Conservation (phyloP, 1,140 invertebrate genomes). For the Drosophila punjabiensis region DNA sequence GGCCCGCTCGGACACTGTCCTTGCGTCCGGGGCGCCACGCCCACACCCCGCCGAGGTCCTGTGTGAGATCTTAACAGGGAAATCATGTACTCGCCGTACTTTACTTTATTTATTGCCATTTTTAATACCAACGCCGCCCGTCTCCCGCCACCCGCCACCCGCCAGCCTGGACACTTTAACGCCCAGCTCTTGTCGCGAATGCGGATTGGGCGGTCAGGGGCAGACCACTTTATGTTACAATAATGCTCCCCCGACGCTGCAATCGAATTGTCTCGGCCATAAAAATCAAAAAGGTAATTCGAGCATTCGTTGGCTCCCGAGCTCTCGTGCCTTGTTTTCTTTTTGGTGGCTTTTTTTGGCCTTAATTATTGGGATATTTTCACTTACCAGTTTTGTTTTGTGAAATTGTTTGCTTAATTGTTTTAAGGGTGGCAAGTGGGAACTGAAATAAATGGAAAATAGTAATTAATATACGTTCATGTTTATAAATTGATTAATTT, state of each 20-base stretch:
- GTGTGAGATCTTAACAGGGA: constrained; percentile 83
- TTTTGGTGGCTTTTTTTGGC: neutral
- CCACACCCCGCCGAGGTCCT: constrained; percentile 44
- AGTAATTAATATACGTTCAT: neutral
- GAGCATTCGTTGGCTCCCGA: constrained; percentile 6
- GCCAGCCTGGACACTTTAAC: constrained; percentile 77
- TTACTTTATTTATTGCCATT: constrained; percentile 85
- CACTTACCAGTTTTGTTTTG: constrained; percentile 37
- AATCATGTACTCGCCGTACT: constrained; percentile 85
- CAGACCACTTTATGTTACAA: constrained; percentile 81
- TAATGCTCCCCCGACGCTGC: constrained; percentile 78
- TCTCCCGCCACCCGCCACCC: constrained; percentile 38
- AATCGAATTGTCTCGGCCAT: constrained; percentile 84
- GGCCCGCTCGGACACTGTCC: constrained; percentile 85
- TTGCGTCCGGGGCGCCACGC: constrained; percentile 55
- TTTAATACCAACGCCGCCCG: constrained; percentile 68
- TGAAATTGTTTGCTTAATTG: neutral
- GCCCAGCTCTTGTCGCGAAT: constrained; percentile 56
- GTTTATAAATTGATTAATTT: neutral
- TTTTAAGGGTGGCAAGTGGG: neutral
- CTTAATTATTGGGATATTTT: constrained; percentile 35
- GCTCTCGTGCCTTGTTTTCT: constrained; percentile 4
- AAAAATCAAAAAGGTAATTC: constrained; percentile 84
- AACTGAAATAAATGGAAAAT: constrained; percentile 14
- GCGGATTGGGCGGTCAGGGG: constrained; percentile 24